Evolutionary conservation across 1,140 invertebrate species (phyloP).

Genomic region (Lordiphosa collinella): DNA sequence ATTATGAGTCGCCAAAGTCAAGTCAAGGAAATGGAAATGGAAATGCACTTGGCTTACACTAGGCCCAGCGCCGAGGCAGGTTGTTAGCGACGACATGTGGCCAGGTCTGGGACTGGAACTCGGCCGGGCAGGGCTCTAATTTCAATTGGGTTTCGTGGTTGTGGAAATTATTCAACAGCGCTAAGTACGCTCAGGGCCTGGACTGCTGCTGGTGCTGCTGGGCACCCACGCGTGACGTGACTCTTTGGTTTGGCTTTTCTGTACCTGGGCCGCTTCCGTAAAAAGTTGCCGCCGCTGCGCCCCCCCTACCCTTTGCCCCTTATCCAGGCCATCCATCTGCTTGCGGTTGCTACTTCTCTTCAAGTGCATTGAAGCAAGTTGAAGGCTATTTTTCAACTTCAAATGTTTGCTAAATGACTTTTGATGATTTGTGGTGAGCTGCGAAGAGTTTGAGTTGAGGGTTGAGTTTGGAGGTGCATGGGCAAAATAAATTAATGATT

Average conservation of each 20-base stretch:
- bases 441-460: conserved; percentile 17
- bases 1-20: conserved; percentile 59
- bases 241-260: conserved; percentile 74
- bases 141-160: conserved; percentile 75
- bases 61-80: conserved; percentile 25
- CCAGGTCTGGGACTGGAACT: conserved; percentile 21
- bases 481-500: conserved; percentile 72
- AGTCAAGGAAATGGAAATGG: conserved; percentile 47
- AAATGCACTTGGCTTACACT: conserved; percentile 69
- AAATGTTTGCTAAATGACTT: conserved; percentile 78
- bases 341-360: conserved; percentile 62
- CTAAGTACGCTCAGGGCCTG: conserved; percentile 50
- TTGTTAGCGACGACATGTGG: conserved; percentile 66
- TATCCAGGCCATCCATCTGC: conserved; percentile 10
- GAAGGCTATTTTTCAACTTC: conserved; percentile 77
- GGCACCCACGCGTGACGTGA: conserved; percentile 75
- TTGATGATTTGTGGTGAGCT: conserved; percentile 72
- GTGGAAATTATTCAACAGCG: conserved; percentile 75
- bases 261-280: conserved; percentile 71
- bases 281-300: conserved; percentile 55
- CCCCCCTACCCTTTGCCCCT: conserved; percentile 2
- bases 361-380: conserved; percentile 75
- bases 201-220: conserved; percentile 22
- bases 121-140: conserved; percentile 57
- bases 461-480: conserved; percentile 28